These are phyloP conservation scores for Brachionus rotundiformis DNA, from an alignment of 1,140 invertebrate species.

Conservation along the genomic window DNA sequence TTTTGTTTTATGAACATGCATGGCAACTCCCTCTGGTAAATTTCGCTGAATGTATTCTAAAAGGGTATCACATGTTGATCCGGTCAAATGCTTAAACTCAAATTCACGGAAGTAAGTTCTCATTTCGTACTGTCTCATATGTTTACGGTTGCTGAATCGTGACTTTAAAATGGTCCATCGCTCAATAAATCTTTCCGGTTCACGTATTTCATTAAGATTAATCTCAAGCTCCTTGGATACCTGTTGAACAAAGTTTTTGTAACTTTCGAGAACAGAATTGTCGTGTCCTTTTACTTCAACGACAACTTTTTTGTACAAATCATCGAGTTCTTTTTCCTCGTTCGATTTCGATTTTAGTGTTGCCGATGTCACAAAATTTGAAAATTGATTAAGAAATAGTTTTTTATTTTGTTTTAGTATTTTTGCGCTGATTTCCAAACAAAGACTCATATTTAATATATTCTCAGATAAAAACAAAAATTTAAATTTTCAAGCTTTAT, in stretches of 20 bases:
- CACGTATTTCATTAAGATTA: conserved; percentile 73
- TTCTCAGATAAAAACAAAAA: neutral
- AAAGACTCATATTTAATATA: neutral
- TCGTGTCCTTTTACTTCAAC: conserved; percentile 84
- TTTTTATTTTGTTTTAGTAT: neutral
- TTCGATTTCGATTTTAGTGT: neutral
- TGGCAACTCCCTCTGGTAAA: conserved; percentile 90
- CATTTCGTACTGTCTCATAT: conserved; percentile 91
- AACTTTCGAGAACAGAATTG: conserved; percentile 81
- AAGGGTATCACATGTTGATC: conserved; percentile 90
- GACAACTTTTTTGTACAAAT: conserved; percentile 67
- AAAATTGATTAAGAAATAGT: neutral
- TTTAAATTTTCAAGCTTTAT: neutral
- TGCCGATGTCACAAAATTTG: neutral
- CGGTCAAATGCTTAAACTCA: conserved; percentile 74
- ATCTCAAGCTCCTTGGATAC: conserved; percentile 78
- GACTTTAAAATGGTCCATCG: conserved; percentile 80
- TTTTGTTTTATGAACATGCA: conserved; percentile 75
- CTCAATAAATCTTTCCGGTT: conserved; percentile 60
- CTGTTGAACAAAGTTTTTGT: conserved; percentile 76
- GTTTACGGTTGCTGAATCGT: conserved; percentile 87
- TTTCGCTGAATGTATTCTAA: conserved; percentile 95
- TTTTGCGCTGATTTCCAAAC: neutral
- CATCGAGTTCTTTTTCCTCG: conserved; percentile 14
- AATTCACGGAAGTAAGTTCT: conserved; percentile 86